Evolutionary conservation across 2,888 invertebrate species (phyloP).

Genomic region (Parapristionchus giblindavisi): DNA sequence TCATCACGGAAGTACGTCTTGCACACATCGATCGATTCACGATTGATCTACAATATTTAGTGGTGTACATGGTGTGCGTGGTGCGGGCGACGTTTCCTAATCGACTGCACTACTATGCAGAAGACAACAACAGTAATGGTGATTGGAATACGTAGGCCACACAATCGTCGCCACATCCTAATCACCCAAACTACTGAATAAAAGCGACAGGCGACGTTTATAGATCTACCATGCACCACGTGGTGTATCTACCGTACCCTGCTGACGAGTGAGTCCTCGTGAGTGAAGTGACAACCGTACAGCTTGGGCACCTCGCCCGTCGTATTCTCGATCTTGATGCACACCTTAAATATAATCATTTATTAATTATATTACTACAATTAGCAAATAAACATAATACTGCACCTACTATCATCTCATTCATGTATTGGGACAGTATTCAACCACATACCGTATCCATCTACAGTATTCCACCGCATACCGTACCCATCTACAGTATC

Average conservation of each 20-base stretch:
- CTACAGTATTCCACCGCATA: background rate
- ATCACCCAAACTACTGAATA: too few relatives aligned
- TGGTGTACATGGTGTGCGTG: background rate
- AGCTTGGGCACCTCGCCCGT: constrained; percentile 99
- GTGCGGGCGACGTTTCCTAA: background rate
- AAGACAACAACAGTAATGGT: background rate
- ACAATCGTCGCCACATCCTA: too few relatives aligned
- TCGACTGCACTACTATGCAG: background rate
- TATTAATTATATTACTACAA: too few relatives aligned
- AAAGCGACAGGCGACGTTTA: too few relatives aligned
- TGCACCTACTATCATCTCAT: too few relatives aligned
- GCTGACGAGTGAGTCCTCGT: constrained; percentile 91
- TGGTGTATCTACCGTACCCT: constrained; percentile 72
- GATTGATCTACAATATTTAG: constrained; percentile 77
- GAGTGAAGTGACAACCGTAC: constrained; percentile 97
- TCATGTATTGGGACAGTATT: background rate
- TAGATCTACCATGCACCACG: too few relatives aligned
- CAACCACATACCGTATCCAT: background rate
- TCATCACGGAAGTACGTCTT: constrained; percentile 99
- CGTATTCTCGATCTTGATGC: constrained; percentile 89
- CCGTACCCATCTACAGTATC: background rate
- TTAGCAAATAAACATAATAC: too few relatives aligned
- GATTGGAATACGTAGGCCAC: too few relatives aligned
- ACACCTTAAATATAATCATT: too few relatives aligned
- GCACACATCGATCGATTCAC: constrained; percentile 97